phyloP scores from a whole-genome alignment of 2,113 vertebrate genomes.

The Hippolais icterina region DNA sequence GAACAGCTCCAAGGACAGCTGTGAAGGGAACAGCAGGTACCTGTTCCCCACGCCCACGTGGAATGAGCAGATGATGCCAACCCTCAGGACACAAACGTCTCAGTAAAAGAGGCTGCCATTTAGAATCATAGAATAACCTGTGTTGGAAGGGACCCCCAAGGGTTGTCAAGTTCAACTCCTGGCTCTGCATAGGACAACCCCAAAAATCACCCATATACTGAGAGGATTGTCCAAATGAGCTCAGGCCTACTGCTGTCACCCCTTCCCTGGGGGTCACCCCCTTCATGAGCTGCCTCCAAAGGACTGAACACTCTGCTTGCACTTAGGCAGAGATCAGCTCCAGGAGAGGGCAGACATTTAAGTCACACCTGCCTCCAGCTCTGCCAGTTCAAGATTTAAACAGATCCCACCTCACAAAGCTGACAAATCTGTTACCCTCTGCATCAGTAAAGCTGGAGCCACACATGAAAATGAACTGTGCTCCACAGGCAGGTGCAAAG shows the following conservation, averaged over 20 bases:
- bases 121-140: background rate
- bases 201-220: background rate
- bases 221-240: background rate
- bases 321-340: background rate
- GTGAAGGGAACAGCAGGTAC: background rate
- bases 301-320: background rate
- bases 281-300: background rate
- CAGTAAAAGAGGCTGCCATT: background rate
- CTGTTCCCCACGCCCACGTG: background rate
- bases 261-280: background rate
- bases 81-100: background rate
- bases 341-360: background rate
- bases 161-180: rapidly evolving
- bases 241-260: background rate
- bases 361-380: background rate
- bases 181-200: background rate
- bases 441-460: background rate
- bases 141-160: background rate
- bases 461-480: background rate
- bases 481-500: background rate
- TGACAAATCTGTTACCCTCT: background rate
- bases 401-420: background rate
- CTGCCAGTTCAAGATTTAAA: background rate
- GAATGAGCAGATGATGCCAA: background rate
- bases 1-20: background rate